Base-by-base conservation (phyloP, 2,888 invertebrate species). In the Oscheius sp. region DNA sequence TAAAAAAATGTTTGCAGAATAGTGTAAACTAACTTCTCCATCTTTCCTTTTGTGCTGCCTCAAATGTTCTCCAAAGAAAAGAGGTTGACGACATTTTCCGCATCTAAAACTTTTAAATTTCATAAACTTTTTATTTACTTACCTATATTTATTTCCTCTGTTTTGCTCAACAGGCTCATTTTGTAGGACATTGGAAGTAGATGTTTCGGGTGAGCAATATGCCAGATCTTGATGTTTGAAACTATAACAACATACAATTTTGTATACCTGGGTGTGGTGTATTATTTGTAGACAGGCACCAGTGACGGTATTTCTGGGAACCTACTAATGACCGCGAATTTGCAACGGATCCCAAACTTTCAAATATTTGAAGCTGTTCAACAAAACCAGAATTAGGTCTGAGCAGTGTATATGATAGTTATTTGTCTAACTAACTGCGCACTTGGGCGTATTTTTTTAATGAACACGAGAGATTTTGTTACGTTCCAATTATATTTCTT, bases 31-130 rank as follows among this genome's bases (percentile, higher is more conserved):
- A 23, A 68, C 68, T 50, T 61, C n/a, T 23, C 52, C 50, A 29
- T 68, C 61, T 10, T 46, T 50, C 23, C 73, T 25, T n/a, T 58
- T 67, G 63, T 80, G 80, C 15, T 70, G 39, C 63, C 78, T 63
- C 3, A 80, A 17, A 55, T 80, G 78, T 46, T 70, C 75, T 29
- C 73, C 75, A 68, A 71, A 82, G 71, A 81, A 81, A 23, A 81
- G 68, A 15, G 69, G 42, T 23, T 63, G 58, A 23, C 82, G 57
- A 48, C 82, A 81, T 50, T 71, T 73, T 20, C 73, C 67, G 63
- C 82, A 81, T 63, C 80, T 72, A 58, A 70, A 79, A 29, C 25
- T 33, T 23, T 37, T 34, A 12, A 15, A 45, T 50, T 15, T 52
- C n/a, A 12, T 27, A 50, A 1, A 39, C 10, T 15, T 17, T 48